Evolutionary conservation across 2,113 vertebrate species (phyloP).

Genomic region (Salvator merianae): DNA sequence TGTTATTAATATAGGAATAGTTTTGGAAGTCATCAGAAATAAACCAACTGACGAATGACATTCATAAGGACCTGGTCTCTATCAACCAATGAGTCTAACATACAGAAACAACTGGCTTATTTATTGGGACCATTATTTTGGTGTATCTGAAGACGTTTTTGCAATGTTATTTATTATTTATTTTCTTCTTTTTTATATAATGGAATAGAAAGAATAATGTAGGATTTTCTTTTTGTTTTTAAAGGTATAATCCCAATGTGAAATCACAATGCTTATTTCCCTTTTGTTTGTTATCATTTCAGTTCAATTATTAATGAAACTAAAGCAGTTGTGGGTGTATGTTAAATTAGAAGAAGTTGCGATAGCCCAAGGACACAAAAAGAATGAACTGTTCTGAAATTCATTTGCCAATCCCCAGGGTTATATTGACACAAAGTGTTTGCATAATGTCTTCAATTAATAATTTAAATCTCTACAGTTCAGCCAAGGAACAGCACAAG

Average conservation of each 20-base stretch:
- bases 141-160: too few relatives aligned
- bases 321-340: slow-evolving; percentile 35
- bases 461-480: slow-evolving; percentile 47
- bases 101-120: neutral
- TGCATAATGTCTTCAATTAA: slow-evolving; percentile 53
- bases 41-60: too few relatives aligned
- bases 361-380: neutral
- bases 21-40: too few relatives aligned
- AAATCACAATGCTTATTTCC: neutral
- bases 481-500: slow-evolving; percentile 7
- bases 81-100: neutral
- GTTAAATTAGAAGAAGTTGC: too few relatives aligned
- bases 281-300: slow-evolving; percentile 35
- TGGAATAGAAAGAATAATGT: too few relatives aligned
- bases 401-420: slow-evolving; percentile 45
- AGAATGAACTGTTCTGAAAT: slow-evolving; percentile 45
- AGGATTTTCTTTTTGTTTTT: too few relatives aligned
- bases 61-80: neutral
- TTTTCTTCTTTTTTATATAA: too few relatives aligned
- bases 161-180: too few relatives aligned
- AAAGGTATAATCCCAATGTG: too few relatives aligned
- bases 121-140: too few relatives aligned
- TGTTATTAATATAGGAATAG: too few relatives aligned
- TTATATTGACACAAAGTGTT: slow-evolving; percentile 36
- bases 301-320: slow-evolving; percentile 26